Evolutionary conservation across 2,888 invertebrate species (phyloP).

Genomic region (Hypercompe scribonia): DNA sequence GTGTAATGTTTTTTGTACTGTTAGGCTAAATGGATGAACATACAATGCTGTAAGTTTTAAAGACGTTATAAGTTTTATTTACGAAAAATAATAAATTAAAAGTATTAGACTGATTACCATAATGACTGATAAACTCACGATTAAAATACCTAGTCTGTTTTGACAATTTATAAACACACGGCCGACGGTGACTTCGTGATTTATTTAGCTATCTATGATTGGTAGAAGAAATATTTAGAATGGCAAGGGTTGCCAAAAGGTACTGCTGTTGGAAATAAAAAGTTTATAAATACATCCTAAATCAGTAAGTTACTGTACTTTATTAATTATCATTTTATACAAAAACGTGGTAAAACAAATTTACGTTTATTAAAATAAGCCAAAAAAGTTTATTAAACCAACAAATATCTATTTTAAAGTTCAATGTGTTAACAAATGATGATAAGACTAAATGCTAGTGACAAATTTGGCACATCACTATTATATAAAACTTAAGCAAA

Average conservation of each 20-base stretch:
- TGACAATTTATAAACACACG: neutral
- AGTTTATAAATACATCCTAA: neutral
- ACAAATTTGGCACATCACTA: neutral
- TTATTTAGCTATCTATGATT: neutral
- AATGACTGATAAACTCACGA: neutral
- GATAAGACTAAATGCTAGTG: neutral
- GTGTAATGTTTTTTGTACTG: neutral
- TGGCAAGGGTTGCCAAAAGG: neutral
- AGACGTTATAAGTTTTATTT: neutral
- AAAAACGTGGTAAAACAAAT: neutral
- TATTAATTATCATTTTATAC: neutral
- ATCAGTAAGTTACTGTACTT: neutral
- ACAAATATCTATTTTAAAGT: neutral
- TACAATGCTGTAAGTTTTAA: neutral
- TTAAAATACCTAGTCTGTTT: neutral
- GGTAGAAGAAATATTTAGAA: neutral
- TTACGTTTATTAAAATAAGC: neutral
- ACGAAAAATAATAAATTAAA: neutral
- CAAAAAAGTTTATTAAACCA: neutral
- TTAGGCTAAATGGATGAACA: neutral
- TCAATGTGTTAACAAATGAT: neutral
- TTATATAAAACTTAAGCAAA: constrained; percentile 54
- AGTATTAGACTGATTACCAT: neutral
- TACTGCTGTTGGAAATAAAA: neutral
- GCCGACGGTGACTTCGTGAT: neutral